Base-by-base conservation (phyloP, 2,888 invertebrate genomes). In the Hydrotaea cyrtoneurina region DNA sequence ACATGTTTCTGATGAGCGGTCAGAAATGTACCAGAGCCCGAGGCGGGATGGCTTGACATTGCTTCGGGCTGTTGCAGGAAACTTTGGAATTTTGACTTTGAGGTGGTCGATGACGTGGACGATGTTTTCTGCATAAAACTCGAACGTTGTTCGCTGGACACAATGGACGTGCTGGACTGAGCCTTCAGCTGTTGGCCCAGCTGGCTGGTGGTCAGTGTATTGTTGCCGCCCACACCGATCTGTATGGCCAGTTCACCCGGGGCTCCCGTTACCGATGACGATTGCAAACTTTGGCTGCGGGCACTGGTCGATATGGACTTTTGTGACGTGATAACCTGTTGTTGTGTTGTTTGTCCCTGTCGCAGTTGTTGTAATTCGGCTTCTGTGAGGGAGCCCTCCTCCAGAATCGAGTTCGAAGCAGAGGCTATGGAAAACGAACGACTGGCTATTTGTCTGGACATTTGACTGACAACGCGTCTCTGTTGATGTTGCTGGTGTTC, bases 151-250 rank as follows among this genome's bases (percentile, higher is more conserved):
- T 92, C 91, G 71, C 89, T 89, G 71, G 90, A 90, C 8, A 91
- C 89, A 72, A 92, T 91, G 71, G 92, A 91, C 13, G 91, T 91
- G 78, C 91, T 92, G 1, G 92, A 92, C 80, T 92, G 91, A 0
- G 92, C 92, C 84, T 92, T 92, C 31, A 92, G 82, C 82, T 92
- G 92, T 73, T 91, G 94, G 90, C 94, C 94, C 87, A 94, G 92
- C 8, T 88, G 87, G 0, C 87, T 86, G 0, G 90, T 88, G 1
- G 87, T 87, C 2, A 89, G 85, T 0, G 87, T 55, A 13, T 69
- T 62, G 7, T 86, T 84, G 0, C 86, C 83, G 26, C 73, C 72
- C 36, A 82, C 43, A 50, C 81, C 76, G 2, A 71, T 62, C 62
- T 85, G 81, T 77, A 85, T 39, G 73, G 81, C 66, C 36, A 77